Conservation (phyloP, 2,113 vertebrate genomes). For the Anguilla rostrata region DNA sequence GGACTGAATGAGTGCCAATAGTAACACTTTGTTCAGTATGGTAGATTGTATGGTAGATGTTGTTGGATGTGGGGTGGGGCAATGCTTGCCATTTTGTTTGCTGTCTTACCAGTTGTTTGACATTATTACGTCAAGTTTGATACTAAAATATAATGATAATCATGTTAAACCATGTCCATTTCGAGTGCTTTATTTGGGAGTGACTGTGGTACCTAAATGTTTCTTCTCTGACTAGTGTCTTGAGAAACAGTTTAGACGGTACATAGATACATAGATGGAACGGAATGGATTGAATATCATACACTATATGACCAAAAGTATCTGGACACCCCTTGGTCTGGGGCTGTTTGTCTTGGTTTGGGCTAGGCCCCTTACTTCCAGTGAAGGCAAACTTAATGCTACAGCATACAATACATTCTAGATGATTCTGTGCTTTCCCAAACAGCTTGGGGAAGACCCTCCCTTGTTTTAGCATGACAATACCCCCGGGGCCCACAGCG, state of each 20-base stretch:
- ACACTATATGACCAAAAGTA: no score
- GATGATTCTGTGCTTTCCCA: no score
- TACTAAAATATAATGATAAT: background rate
- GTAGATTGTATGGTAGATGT: background rate
- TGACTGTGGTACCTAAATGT: background rate
- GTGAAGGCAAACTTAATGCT: no score
- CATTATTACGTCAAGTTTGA: background rate
- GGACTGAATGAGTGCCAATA: background rate
- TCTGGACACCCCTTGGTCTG: no score
- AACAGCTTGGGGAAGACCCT: no score
- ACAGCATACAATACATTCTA: no score
- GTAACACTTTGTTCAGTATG: background rate
- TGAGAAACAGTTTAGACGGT: background rate
- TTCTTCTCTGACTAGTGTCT: background rate
- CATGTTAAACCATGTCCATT: background rate
- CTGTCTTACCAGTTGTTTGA: background rate
- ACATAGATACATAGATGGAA: background rate
- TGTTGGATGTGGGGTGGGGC: background rate
- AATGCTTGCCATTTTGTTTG: background rate
- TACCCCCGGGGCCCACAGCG: no score
- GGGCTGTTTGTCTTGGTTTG: no score
- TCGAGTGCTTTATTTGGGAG: background rate
- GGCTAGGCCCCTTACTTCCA: no score
- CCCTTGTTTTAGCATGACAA: no score
- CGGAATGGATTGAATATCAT: no score